These are phyloP conservation scores for Chymomyza caudatula DNA, from an alignment of 2,888 invertebrate species.

Conservation along the genomic window DNA sequence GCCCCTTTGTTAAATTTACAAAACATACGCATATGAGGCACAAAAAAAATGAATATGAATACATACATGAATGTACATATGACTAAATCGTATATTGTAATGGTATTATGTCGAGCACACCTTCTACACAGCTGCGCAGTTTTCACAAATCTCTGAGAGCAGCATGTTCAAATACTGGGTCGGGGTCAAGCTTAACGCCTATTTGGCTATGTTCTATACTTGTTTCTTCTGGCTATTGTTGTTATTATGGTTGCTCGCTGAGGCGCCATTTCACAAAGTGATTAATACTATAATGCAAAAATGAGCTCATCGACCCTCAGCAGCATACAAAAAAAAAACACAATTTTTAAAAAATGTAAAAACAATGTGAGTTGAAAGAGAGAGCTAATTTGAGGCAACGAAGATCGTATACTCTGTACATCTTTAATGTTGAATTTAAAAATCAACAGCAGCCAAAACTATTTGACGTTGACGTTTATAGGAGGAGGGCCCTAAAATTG, in stretches of 20 bases:
- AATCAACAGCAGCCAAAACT: too few relatives aligned
- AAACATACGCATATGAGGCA: not conserved
- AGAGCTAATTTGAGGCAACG: not conserved
- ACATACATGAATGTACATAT: not conserved
- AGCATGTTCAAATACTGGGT: not conserved
- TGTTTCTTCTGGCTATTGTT: not conserved
- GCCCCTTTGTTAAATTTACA: conserved; percentile 23
- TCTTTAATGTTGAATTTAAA: not conserved
- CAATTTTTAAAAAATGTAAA: not conserved
- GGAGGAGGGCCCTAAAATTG: too few relatives aligned
- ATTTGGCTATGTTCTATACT: not conserved
- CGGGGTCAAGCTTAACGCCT: not conserved
- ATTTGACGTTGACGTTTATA: too few relatives aligned
- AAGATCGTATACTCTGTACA: not conserved
- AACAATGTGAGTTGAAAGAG: too few relatives aligned
- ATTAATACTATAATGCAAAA: not conserved
- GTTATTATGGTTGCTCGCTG: not conserved
- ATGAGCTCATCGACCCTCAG: not conserved
- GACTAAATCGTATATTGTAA: too few relatives aligned
- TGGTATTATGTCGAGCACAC: not conserved
- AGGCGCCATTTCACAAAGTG: not conserved
- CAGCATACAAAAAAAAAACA: not conserved
- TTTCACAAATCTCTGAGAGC: not conserved
- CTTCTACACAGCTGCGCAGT: not conserved
- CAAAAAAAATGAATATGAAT: not conserved